phyloP scores from a whole-genome alignment of 2,888 invertebrate genomes.

The Alitta virens region DNA sequence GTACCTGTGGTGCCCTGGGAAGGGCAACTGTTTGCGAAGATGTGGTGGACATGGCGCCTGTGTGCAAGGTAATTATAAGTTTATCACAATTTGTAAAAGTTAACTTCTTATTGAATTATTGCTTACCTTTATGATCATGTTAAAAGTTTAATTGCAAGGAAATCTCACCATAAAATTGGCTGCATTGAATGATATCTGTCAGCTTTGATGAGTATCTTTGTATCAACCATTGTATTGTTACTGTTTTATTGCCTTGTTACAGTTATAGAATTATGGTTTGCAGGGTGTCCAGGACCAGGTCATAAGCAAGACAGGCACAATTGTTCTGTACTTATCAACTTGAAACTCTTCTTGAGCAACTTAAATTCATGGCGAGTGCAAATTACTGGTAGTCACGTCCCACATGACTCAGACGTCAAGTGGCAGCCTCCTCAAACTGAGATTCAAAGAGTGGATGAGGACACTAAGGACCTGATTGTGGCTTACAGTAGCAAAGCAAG shows the following conservation, averaged over 20 bases:
- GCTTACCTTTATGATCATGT: no score
- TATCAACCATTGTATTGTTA: no score
- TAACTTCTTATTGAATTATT: no score
- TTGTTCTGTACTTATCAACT: conserved; percentile 42
- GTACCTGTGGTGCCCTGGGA: conserved; percentile 51
- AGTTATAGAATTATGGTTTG: no score
- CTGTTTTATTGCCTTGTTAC: no score
- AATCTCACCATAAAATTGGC: no score
- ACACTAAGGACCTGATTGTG: conserved; percentile 36
- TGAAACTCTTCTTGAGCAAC: conserved; percentile 47
- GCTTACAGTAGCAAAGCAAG: conserved; percentile 24
- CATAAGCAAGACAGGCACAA: conserved; percentile 51
- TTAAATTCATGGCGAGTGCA: conserved; percentile 43
- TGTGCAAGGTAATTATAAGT: conserved; percentile 35
- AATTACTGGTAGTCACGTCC: conserved; percentile 43
- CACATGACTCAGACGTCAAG: conserved; percentile 25
- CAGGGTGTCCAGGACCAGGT: conserved; percentile 41
- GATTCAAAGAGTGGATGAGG: conserved; percentile 35
- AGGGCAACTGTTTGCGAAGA: conserved; percentile 43
- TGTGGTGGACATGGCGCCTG: conserved; percentile 47
- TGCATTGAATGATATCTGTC: no score
- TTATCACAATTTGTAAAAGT: no score
- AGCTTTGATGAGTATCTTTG: no score
- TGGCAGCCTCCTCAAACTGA: conserved; percentile 36
- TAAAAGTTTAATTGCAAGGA: no score